Percentiles rank a stretch among this genome's conserved stretches.
Conservation (phyloP, 2,797 vertebrate species). For the Linurgus olivaceus region DNA sequence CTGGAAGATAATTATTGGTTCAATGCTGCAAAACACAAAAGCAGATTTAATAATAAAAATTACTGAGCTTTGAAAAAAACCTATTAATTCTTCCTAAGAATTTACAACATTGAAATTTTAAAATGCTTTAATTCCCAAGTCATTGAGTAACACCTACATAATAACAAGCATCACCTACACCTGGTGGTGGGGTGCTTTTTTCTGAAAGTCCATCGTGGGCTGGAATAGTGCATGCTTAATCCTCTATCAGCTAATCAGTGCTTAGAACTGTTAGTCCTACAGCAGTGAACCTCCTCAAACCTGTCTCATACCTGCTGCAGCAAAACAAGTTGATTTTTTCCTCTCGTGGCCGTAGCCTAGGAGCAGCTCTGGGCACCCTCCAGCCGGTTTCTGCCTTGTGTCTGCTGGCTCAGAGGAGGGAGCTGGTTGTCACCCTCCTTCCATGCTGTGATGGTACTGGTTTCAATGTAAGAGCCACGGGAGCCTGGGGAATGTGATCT, state of each 20-base stretch:
- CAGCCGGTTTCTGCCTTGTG: background rate
- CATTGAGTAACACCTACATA: background rate
- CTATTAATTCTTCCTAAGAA: slow-evolving; percentile 37
- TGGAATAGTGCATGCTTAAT: background rate
- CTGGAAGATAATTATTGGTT: slow-evolving; percentile 31
- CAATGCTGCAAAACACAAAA: slow-evolving; percentile 15
- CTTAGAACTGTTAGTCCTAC: background rate
- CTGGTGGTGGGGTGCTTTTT: background rate
- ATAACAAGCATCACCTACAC: background rate
- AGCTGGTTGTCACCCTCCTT: background rate
- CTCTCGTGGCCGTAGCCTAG: background rate
- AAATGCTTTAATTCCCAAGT: background rate
- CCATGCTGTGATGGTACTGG: background rate
- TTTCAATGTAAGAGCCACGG: background rate
- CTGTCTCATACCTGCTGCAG: background rate
- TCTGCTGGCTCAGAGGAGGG: background rate
- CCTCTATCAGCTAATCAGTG: background rate
- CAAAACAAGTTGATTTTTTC: background rate
- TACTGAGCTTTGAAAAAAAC: background rate
- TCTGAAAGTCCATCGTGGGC: background rate
- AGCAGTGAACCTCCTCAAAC: background rate
- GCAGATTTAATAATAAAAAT: background rate
- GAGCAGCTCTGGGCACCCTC: slow-evolving; percentile 4
- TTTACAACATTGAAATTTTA: slow-evolving; percentile 18
- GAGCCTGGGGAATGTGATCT: background rate